phyloP scores from a whole-genome alignment of 2,113 vertebrate species.

The Heteronetta atricapilla region DNA sequence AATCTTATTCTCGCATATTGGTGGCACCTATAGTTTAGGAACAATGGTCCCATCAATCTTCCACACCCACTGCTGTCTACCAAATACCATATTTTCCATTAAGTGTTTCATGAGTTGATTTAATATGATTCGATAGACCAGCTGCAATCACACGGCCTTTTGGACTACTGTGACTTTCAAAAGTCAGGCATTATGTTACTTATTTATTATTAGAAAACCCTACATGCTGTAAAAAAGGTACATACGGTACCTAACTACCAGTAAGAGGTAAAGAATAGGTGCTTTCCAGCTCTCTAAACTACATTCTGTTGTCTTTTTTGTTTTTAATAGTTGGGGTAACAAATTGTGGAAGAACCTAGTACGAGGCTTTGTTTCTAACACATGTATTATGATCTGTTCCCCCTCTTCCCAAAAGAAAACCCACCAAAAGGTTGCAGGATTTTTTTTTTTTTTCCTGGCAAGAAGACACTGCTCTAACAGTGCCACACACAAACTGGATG shows the following conservation, averaged over 20 bases:
- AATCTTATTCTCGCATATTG: neutral
- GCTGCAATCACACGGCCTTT: neutral
- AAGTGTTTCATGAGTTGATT: neutral
- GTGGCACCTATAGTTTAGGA: neutral
- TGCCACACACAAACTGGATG: slow-evolving; percentile 63
- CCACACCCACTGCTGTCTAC: neutral
- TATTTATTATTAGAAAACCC: neutral
- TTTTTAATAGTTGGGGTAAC: neutral
- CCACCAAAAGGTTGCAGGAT: slow-evolving; percentile 20
- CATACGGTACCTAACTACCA: neutral
- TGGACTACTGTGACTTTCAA: neutral
- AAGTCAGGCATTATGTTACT: neutral
- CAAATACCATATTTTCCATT: neutral
- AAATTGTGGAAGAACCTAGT: neutral
- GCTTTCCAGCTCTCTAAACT: neutral
- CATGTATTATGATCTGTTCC: neutral
- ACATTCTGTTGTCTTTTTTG: neutral
- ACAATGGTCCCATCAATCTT: neutral
- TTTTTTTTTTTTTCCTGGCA: neutral
- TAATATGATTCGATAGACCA: neutral
- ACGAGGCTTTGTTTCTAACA: neutral
- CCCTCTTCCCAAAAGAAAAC: neutral
- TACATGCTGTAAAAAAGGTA: neutral
- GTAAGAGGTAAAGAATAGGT: neutral
- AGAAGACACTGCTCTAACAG: slow-evolving; percentile 12